These are phyloP conservation scores for Aix galericulata DNA, from an alignment of 2,113 vertebrate genomes.

Conservation along the genomic window DNA sequence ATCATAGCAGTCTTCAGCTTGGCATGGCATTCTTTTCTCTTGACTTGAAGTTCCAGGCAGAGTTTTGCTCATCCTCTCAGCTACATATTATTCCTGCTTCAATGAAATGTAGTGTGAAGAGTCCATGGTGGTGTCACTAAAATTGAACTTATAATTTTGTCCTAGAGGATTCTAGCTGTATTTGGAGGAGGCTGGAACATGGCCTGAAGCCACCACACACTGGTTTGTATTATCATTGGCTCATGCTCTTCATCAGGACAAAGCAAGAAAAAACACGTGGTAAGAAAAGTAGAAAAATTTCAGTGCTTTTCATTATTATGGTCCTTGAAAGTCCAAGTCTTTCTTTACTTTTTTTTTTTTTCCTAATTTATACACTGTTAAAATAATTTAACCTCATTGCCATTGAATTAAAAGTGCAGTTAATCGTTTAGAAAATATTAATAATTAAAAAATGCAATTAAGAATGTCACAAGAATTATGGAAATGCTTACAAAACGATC, in stretches of 20 bases:
- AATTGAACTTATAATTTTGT: neutral
- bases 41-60: neutral
- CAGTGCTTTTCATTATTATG: neutral
- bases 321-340: neutral
- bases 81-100: neutral
- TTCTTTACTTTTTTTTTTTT: neutral
- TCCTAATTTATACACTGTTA: neutral
- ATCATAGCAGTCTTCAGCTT: neutral
- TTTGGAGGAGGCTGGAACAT: neutral
- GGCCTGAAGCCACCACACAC: neutral
- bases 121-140: neutral
- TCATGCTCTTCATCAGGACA: neutral
- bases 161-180: neutral
- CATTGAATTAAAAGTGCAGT: neutral
- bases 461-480: neutral
- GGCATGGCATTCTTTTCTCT: neutral
- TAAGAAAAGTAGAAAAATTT: neutral
- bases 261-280: neutral
- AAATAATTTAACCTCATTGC: neutral
- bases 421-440: neutral
- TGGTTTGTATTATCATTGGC: neutral
- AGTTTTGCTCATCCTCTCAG: neutral
- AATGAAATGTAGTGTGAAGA: neutral
- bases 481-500: neutral
- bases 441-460: neutral